Conservation (phyloP, 2,888 invertebrate species). For the Hofmannophila pseudospretella region DNA sequence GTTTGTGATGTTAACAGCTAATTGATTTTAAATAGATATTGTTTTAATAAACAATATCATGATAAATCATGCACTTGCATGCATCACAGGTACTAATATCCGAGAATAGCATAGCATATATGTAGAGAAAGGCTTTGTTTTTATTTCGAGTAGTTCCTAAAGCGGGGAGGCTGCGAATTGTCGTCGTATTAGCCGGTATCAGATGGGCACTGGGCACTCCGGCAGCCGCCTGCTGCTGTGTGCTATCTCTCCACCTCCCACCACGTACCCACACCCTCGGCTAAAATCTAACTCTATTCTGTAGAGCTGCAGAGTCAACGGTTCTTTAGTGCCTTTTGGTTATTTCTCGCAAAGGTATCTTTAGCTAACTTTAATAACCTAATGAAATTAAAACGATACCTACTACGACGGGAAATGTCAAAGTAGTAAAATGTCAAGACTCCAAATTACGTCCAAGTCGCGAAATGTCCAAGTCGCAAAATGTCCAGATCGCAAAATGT, state of each 20-base stretch:
- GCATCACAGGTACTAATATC: not conserved
- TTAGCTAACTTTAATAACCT: no score
- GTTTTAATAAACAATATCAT: no score
- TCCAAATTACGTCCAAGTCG: no score
- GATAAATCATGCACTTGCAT: no score
- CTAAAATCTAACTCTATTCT: slow-evolving; percentile 25
- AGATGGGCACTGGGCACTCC: slow-evolving; percentile 42
- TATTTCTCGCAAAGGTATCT: no score
- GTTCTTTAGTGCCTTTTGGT: slow-evolving; percentile 18
- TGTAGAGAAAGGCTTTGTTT: slow-evolving; percentile 1
- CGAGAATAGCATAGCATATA: not conserved
- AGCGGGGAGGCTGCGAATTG: slow-evolving; percentile 51
- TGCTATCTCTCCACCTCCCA: slow-evolving; percentile 17
- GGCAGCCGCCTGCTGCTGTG: slow-evolving; percentile 18
- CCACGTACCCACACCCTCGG: slow-evolving; percentile 16
- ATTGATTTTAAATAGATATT: slow-evolving; percentile 35
- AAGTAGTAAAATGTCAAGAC: no score
- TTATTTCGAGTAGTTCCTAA: slow-evolving; percentile 12
- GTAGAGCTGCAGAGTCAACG: slow-evolving; percentile 32
- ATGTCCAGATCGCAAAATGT: no score
- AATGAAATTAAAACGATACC: no score
- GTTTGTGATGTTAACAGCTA: slow-evolving; percentile 52
- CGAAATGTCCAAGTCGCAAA: no score
- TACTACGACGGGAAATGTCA: no score
- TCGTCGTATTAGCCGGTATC: slow-evolving; percentile 62